These are phyloP conservation scores for Cladopsammia gracilis DNA, from an alignment of 64 coral and sea anemone species.

Conservation along the genomic window DNA sequence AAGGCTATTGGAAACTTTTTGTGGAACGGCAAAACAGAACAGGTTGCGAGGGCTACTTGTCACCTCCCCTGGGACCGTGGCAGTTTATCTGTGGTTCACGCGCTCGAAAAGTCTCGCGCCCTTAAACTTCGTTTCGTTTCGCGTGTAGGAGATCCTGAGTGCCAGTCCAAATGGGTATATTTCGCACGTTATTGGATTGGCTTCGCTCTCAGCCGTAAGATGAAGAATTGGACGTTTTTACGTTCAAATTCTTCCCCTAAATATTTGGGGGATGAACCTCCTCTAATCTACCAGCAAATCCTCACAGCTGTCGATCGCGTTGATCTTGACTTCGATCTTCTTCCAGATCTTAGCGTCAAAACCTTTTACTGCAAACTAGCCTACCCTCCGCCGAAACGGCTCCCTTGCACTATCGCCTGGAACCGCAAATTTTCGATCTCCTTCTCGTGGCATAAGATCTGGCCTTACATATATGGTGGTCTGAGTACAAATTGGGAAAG, in stretches of 20 bases:
- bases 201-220: not conserved
- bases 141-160: not conserved
- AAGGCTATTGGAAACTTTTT: not conserved
- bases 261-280: not conserved
- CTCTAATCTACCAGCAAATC: not conserved
- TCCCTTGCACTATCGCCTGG: not conserved
- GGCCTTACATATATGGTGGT: not conserved
- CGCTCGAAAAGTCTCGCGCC: not conserved
- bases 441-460: not conserved
- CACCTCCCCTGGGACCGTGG: not conserved
- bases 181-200: constrained; percentile 33
- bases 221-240: not conserved
- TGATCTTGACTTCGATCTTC: not conserved
- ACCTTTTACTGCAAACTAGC: not conserved
- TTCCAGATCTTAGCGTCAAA: not conserved
- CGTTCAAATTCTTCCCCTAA: not conserved
- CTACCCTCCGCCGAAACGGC: not conserved
- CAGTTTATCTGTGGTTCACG: not conserved
- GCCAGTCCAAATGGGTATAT: constrained; percentile 1
- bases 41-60: not conserved
- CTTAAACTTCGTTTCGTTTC: not conserved
- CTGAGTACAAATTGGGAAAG: constrained; percentile 3
- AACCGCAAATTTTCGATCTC: not conserved
- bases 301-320: not conserved
- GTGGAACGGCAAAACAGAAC: constrained; percentile 2